Base-by-base conservation (phyloP, 1,140 invertebrate genomes). In the Holcopasites calliopsidis region DNA sequence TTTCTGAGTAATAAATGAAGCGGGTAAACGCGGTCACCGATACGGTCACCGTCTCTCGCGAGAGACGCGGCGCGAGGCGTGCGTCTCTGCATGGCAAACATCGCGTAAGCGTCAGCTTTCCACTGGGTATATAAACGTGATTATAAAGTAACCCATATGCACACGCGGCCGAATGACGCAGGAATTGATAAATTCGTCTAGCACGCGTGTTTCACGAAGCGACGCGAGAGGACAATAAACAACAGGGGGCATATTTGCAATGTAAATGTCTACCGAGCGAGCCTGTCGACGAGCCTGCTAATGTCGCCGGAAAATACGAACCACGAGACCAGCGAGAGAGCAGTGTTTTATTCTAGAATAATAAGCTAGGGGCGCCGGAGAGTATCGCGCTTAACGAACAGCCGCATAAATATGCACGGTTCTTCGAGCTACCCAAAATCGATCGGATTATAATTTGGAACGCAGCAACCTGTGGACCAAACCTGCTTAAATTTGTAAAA, bases 241-340 rank as follows among this genome's bases (percentile, higher is more conserved):
- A 26, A n/a, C n/a, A n/a, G n/a, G 23, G 5, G 10, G 21, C 35
- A 70, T 60, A 60, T 70, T 70, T 60, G 31, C 54, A 60, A 60
- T 49, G 68, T 40, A 60, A 70, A 70, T 60, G 33, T 47, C 40
- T 6, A 16, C 2, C 33, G 35, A n/a, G 49, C 52, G 35, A 35
- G n/a, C 6, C 28, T n/a, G 33, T 40, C 16, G n/a, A n/a, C n/a
- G n/a, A n/a, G n/a, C 49, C 2, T 8, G 64, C 8, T 40, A 38
- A n/a, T 54, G 31, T 44, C 44, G 31, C 0, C 35, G 31, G 54
- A 58, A 70, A 57, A 60, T 60, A 47, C 40, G 40, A 21, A 21
- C 40, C 5, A 10, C 40, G 31, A 13, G 42, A 1, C 1, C 4
- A 54, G 18, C 33, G 49, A 49, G 60, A 35, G n/a, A 31, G 23